Evolutionary conservation across 2,113 vertebrate genomes (phyloP).

Genomic region (Sylvia atricapilla): DNA sequence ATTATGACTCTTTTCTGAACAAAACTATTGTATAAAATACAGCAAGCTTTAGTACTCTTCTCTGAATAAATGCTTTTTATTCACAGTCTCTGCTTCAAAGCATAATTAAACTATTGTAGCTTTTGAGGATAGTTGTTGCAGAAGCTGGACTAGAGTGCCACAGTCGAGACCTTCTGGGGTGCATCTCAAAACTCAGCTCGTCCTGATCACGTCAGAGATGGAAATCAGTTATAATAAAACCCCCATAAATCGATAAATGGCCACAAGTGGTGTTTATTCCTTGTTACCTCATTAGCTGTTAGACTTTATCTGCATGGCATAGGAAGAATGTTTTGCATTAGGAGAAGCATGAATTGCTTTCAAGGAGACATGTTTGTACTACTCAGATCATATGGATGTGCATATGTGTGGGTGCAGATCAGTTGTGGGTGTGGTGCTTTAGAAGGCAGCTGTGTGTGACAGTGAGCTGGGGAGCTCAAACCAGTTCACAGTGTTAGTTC

Average conservation of each 20-base stretch:
- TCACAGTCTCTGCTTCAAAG: background rate
- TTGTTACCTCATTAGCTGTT: background rate
- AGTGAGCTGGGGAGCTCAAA: background rate
- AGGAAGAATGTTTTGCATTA: background rate
- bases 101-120: background rate
- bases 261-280: background rate
- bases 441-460: background rate
- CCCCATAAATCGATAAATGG: accelerated
- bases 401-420: background rate
- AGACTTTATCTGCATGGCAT: background rate
- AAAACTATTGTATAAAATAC: background rate
- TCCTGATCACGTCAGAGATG: background rate
- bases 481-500: background rate
- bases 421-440: background rate
- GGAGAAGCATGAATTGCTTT: background rate
- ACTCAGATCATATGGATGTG: no score
- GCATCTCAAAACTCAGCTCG: background rate
- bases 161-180: accelerated
- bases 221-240: background rate
- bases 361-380: background rate
- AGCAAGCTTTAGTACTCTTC: no score
- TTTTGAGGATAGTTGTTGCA: background rate
- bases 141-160: background rate
- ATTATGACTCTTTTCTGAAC: background rate
- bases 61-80: background rate